Percentiles rank a stretch among this genome's conserved stretches.
Conservation (phyloP, 2,797 vertebrate genomes). For the Chelon auratus region DNA sequence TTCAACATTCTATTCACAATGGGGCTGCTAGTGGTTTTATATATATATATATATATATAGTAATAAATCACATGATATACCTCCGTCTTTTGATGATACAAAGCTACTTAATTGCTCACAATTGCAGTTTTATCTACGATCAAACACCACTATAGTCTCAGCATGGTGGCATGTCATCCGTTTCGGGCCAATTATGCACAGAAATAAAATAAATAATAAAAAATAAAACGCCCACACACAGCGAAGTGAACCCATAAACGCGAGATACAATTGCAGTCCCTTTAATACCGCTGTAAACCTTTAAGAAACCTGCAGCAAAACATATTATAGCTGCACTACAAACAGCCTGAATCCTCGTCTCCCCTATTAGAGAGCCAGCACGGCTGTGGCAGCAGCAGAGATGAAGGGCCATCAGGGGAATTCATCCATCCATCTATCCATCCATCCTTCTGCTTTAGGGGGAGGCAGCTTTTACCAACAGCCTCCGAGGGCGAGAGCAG, state of each 20-base stretch:
- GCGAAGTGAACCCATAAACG: constrained; percentile 1
- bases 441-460: constrained; percentile 25
- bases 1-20: not conserved
- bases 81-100: not conserved
- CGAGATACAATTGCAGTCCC: not conserved
- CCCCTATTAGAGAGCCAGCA: constrained; percentile 38
- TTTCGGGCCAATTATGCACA: constrained; percentile 5
- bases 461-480: constrained; percentile 61
- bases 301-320: constrained; percentile 16
- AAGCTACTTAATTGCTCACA: not conserved
- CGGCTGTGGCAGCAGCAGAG: constrained; percentile 54
- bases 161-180: not conserved
- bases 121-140: not conserved
- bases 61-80: not conserved
- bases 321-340: constrained; percentile 7
- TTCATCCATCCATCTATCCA: constrained; percentile 55
- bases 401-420: constrained; percentile 68
- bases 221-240: not conserved
- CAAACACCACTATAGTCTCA: not conserved
- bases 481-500: constrained; percentile 60
- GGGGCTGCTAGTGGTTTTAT: not conserved
- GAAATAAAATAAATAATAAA: not conserved
- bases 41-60: too few species aligned
- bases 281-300: constrained; percentile 20
- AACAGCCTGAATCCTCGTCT: constrained; percentile 35